A percentile compares a stretch with the other conserved stretches of the same genome.
phyloP scores from a whole-genome alignment of 2,113 vertebrate genomes.

The Polypterus bichir region DNA sequence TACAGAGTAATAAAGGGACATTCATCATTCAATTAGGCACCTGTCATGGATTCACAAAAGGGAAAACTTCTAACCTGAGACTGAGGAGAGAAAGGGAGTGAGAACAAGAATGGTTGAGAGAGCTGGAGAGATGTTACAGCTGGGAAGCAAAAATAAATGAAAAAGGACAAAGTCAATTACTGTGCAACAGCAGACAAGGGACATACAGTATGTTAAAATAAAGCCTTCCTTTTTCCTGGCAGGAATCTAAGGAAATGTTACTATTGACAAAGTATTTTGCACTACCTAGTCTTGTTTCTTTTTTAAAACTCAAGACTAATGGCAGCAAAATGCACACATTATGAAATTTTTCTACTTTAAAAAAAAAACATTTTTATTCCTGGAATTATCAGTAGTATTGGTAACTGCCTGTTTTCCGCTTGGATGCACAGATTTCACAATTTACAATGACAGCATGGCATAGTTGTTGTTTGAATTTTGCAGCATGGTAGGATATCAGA shows the following conservation, averaged over 20 bases:
- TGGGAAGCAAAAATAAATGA: constrained; percentile 53
- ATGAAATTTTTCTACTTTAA: too few relatives aligned
- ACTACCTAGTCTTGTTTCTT: neutral
- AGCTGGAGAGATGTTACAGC: constrained; percentile 44
- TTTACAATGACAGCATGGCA: constrained; percentile 1
- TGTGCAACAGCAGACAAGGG: constrained; percentile 36
- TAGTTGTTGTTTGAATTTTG: too few relatives aligned
- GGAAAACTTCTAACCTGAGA: constrained; percentile 69
- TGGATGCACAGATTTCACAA: neutral
- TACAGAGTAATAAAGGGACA: constrained; percentile 94
- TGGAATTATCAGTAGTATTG: neutral
- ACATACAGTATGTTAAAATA: constrained; percentile 38
- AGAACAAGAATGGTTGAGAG: constrained; percentile 18
- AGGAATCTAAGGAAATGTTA: constrained; percentile 36
- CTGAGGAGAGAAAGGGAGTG: constrained; percentile 30
- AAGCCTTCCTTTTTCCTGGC: constrained; percentile 38
- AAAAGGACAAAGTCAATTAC: constrained; percentile 64
- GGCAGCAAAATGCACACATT: too few relatives aligned
- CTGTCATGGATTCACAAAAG: constrained; percentile 86
- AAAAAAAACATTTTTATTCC: neutral
- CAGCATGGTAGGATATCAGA: too few relatives aligned
- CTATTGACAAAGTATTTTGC: neutral
- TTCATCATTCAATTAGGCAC: constrained; percentile 99
- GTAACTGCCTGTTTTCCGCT: constrained; percentile 5
- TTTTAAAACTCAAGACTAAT: too few relatives aligned